Evolutionary conservation across 2,888 invertebrate genomes (phyloP), one percentile per base, ranked within the genome.

Genomic region (Argyra leucocephala): DNA sequence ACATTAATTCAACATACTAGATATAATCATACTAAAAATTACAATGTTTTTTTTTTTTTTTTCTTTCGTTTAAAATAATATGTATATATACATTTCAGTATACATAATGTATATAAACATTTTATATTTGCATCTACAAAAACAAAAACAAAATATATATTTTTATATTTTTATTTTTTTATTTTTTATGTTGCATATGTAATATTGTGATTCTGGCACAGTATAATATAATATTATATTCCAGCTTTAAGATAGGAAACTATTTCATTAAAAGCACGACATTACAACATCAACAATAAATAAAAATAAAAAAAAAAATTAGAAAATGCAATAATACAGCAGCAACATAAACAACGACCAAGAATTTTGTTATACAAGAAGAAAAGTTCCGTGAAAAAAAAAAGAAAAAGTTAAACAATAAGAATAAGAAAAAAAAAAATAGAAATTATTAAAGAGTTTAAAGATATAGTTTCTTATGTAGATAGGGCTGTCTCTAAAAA

Each of bases 201-300:
- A 31, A 31, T 31, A 7, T 31, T 10, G 12, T 31, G 31, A 31
- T 31, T 31, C 12, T 31, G 31, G 31, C 31, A 31, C 12, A 31
- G 10, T 31, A 31, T 10, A 2, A 31, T 10, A 31, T 10, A 31
- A 31, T 10, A 31, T 9, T 48, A 48, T 48, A n/a, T n/a, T 15
- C 48, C 48, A 48, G n/a, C n/a, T n/a, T n/a, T n/a, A n/a, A 48
- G 18, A 48, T 15, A 18, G 48, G 18, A 48, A 48, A 48, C 48
- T 48, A 48, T 48, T 48, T 48, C 48, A 48, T 48, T 18, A 48
- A 48, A 48, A 48, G 48, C 48, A 48, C 48, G 48, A 48, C 18
- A 48, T 48, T 18, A 48, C 5, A 48, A 48, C 18, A 18, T 18
- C 5, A 48, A 31, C 12, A 48, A 48, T 18, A n/a, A 48, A 48